Percentiles rank a stretch among this genome's conserved stretches.
These are phyloP conservation scores for Nibea coibor DNA, from an alignment of 2,113 vertebrate species.

Conservation along the genomic window DNA sequence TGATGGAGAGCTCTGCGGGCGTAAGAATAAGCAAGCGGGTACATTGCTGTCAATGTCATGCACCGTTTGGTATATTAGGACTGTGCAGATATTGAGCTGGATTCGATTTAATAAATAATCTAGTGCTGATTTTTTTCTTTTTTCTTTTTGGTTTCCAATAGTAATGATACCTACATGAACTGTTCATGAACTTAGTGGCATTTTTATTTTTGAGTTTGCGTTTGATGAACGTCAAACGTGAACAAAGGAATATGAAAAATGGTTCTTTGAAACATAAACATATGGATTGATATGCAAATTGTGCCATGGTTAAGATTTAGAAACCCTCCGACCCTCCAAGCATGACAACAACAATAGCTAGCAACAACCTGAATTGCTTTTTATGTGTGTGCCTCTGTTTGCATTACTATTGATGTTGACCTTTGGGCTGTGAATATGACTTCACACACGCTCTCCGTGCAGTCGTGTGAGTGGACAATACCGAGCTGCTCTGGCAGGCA, in stretches of 20 bases:
- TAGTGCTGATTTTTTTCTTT: constrained; percentile 4
- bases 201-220: constrained; percentile 1
- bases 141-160: constrained; percentile 11
- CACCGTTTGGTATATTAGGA: constrained; percentile 30
- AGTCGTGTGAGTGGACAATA: constrained; percentile 53
- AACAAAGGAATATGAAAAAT: neutral
- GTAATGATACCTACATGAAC: neutral
- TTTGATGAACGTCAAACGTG: constrained; percentile 11
- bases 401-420: constrained; percentile 62
- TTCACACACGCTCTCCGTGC: constrained; percentile 27
- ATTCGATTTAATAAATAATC: constrained; percentile 35
- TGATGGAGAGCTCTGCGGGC: constrained; percentile 59
- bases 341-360: constrained; percentile 8
- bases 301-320: neutral
- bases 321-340: neutral
- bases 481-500: constrained; percentile 48
- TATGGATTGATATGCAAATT: constrained; percentile 17
- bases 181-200: neutral
- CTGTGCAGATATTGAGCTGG: constrained; percentile 25
- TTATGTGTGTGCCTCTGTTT: constrained; percentile 36
- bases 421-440: constrained; percentile 64
- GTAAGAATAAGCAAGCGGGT: constrained; percentile 59
- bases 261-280: neutral
- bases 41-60: constrained; percentile 40
- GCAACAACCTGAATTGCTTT: constrained; percentile 33